Conservation (phyloP, 2,888 invertebrate species). For the Schizaphis graminum region DNA sequence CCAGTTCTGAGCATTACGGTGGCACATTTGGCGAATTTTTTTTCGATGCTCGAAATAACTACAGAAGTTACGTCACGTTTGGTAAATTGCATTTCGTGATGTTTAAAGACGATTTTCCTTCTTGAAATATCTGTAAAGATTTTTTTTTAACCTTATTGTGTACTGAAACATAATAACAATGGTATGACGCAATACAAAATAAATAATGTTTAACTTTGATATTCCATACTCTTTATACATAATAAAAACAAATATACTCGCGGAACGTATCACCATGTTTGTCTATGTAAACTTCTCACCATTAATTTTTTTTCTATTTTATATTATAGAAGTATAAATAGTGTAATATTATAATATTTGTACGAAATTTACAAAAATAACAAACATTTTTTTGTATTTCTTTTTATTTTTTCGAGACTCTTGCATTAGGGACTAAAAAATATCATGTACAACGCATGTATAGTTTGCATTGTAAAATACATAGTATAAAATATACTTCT, state of each 20-base stretch:
- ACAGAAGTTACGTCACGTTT: constrained; percentile 6
- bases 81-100: neutral
- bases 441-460: too few relatives aligned
- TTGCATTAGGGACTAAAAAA: too few relatives aligned
- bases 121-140: neutral
- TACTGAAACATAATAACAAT: neutral
- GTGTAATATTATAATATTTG: neutral
- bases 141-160: neutral
- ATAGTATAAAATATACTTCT: neutral
- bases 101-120: neutral
- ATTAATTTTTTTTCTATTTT: neutral
- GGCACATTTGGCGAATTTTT: neutral
- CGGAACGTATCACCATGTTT: neutral
- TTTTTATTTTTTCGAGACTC: neutral
- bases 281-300: neutral
- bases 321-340: neutral
- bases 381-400: neutral
- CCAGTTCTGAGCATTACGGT: neutral
- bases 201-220: neutral
- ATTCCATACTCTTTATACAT: neutral
- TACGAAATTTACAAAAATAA: neutral
- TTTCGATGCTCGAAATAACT: neutral
- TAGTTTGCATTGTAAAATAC: neutral
- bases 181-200: neutral
- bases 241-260: neutral